Conservation (phyloP, 2,888 invertebrate species). For the Mesodorylaimus sp. region DNA sequence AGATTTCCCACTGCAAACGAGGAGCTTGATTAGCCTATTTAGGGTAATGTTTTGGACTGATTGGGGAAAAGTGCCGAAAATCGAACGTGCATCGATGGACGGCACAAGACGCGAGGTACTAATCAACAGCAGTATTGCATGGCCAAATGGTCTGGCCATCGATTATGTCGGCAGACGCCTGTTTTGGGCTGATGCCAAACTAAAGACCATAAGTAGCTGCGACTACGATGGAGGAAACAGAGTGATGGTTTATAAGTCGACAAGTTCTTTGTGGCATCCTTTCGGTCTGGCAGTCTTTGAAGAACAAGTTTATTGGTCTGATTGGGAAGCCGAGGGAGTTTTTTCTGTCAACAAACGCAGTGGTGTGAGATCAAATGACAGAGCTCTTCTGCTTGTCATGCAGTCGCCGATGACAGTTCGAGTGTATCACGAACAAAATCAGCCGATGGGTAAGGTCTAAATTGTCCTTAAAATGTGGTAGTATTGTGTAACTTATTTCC, state of each 20-base stretch:
- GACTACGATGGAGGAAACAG: slow-evolving; percentile 54
- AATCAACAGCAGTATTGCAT: slow-evolving; percentile 59
- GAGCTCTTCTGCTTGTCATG: not conserved
- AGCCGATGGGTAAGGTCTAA: slow-evolving; percentile 19
- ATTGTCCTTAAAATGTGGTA: too few relatives aligned
- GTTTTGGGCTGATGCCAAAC: slow-evolving; percentile 91
- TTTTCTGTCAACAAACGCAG: slow-evolving; percentile 11
- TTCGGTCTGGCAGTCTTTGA: slow-evolving; percentile 94
- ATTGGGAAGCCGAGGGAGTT: slow-evolving; percentile 73
- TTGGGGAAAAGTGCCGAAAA: slow-evolving; percentile 83
- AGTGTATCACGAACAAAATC: slow-evolving; percentile 24
- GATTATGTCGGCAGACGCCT: slow-evolving; percentile 70
- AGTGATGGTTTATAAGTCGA: slow-evolving; percentile 42
- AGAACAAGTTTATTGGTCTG: slow-evolving; percentile 67
- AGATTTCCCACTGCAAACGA: too few relatives aligned
- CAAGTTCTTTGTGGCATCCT: slow-evolving; percentile 47
- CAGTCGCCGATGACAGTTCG: slow-evolving; percentile 25
- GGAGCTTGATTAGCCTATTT: too few relatives aligned
- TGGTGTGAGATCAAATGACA: slow-evolving; percentile 2
- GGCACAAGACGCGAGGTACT: slow-evolving; percentile 70
- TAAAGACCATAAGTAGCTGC: slow-evolving; percentile 67
- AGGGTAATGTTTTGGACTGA: slow-evolving; percentile 98
- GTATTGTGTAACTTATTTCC: too few relatives aligned
- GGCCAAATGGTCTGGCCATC: slow-evolving; percentile 88
- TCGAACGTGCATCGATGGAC: slow-evolving; percentile 89